phyloP scores from a whole-genome alignment of 2,113 vertebrate species.

The Microcebus ravelobensis region DNA sequence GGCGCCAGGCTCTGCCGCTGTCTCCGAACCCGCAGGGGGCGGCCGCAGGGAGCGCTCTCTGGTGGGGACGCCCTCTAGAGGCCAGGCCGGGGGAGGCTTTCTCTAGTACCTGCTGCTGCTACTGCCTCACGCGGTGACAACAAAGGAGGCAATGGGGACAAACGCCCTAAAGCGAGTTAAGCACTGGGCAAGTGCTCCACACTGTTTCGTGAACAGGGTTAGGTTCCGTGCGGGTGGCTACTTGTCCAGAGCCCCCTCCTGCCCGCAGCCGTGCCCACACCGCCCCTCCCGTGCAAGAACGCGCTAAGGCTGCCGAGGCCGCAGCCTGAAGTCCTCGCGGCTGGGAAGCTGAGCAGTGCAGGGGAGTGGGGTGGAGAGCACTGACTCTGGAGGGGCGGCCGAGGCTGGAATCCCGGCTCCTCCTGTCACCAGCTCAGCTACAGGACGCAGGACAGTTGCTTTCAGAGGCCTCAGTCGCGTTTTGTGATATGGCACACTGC shows the following conservation, averaged over 20 bases:
- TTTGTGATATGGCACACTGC: neutral
- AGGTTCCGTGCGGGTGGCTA: neutral
- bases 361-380: fast-evolving
- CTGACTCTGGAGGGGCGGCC: fast-evolving
- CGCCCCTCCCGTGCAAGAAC: neutral
- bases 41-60: neutral
- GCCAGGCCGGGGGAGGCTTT: neutral
- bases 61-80: neutral
- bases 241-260: neutral
- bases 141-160: neutral
- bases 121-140: neutral
- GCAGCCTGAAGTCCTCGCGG: neutral
- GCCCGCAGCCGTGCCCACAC: fast-evolving
- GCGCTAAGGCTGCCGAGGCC: neutral
- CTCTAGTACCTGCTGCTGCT: neutral
- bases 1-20: neutral
- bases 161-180: neutral
- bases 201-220: neutral
- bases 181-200: neutral
- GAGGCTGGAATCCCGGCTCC: neutral
- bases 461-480: neutral
- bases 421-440: neutral
- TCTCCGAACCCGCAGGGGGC: neutral
- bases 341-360: neutral
- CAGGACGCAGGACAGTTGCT: neutral